These are phyloP conservation scores for Sminthurinus aureus DNA, from an alignment of 2,888 invertebrate genomes.

Conservation along the genomic window DNA sequence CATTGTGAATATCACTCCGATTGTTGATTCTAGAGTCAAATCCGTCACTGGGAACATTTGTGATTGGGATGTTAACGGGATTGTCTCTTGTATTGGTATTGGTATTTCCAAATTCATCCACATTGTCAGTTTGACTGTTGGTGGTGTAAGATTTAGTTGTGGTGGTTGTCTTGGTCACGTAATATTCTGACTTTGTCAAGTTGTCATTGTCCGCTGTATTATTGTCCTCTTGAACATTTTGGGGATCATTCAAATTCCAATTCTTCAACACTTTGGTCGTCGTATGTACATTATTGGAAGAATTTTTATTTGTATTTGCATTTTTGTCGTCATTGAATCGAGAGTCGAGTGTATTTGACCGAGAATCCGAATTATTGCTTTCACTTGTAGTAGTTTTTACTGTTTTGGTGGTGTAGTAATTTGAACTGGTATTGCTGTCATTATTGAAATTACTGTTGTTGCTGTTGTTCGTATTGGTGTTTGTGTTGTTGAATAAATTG, in stretches of 20 bases:
- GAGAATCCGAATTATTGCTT: too few species aligned
- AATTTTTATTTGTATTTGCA: neutral
- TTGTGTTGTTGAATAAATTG: neutral
- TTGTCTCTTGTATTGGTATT: too few species aligned
- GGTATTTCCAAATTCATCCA: too few species aligned
- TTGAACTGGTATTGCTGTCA: neutral
- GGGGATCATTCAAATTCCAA: neutral
- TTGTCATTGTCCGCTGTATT: neutral
- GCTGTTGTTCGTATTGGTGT: neutral
- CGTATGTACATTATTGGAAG: neutral
- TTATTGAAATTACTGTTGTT: neutral
- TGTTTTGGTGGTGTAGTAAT: neutral
- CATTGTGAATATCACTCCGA: too few species aligned
- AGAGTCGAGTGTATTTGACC: too few species aligned
- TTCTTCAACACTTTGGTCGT: neutral
- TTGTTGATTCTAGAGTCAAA: too few species aligned
- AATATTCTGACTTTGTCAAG: neutral
- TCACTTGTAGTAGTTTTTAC: too few species aligned
- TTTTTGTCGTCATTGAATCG: too few species aligned
- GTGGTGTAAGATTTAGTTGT: neutral
- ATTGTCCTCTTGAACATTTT: neutral
- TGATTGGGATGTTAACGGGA: too few species aligned
- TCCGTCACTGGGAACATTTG: too few species aligned
- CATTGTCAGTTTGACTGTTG: neutral
- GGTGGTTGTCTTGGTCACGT: neutral